A percentile compares a stretch with the other conserved stretches of the same genome.
phyloP scores from a whole-genome alignment of 2,113 vertebrate genomes.

The Gnathonemus echidnorhynchus region DNA sequence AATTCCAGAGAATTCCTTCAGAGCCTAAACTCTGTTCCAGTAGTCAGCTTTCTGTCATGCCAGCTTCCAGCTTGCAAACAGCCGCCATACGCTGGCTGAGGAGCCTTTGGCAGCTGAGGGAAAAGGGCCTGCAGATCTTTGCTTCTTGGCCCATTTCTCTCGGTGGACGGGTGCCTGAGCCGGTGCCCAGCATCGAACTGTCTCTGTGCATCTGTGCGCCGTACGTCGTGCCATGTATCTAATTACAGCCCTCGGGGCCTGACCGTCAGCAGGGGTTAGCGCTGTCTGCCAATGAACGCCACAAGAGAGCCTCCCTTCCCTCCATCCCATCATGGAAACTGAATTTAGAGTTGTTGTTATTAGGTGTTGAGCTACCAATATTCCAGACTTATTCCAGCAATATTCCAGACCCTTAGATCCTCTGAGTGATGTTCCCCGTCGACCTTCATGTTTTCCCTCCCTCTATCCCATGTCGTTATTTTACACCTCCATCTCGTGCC shows the following conservation, averaged over 20 bases:
- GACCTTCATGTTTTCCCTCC: not conserved
- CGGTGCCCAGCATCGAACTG: not conserved
- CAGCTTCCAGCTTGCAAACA: not conserved
- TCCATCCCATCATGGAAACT: not conserved
- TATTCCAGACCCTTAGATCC: not conserved
- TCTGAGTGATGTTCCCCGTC: not conserved
- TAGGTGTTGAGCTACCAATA: not conserved
- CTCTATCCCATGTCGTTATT: not conserved
- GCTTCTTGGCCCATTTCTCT: not conserved
- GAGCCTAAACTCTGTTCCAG: not conserved
- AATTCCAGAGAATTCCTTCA: not conserved
- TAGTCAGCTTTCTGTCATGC: not conserved
- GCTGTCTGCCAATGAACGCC: not conserved
- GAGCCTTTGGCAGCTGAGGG: not conserved
- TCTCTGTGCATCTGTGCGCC: not conserved
- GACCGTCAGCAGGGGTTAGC: not conserved
- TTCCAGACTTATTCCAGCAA: not conserved
- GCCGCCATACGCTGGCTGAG: not conserved
- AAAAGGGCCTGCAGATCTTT: not conserved
- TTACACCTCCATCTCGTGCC: not conserved
- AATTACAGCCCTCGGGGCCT: not conserved
- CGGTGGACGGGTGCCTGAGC: not conserved
- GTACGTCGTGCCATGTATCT: not conserved
- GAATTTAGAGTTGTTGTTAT: not conserved
- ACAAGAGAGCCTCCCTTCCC: not conserved